Percentiles rank a stretch among this genome's conserved stretches.
Conservation (phyloP, 1,140 invertebrate genomes). For the Papilio machaon region DNA sequence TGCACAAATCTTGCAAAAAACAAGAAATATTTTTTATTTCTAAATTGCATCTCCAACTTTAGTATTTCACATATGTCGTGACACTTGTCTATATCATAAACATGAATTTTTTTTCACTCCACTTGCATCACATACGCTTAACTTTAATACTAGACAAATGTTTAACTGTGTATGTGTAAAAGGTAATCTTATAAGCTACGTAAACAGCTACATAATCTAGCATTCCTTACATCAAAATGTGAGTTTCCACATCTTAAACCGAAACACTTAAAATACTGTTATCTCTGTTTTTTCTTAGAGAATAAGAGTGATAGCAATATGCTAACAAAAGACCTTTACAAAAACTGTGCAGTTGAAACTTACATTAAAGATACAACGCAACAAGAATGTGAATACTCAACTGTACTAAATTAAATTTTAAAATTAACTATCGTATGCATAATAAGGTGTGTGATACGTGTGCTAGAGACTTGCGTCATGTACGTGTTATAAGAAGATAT, state of each 20-base stretch:
- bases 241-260: neutral
- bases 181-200: slow-evolving; percentile 1
- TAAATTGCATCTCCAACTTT: neutral
- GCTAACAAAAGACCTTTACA: too few species aligned
- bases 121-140: neutral
- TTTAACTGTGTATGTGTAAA: neutral
- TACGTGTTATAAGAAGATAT: slow-evolving; percentile 76
- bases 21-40: too few species aligned
- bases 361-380: slow-evolving; percentile 1
- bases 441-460: slow-evolving; percentile 55
- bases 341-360: too few species aligned
- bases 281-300: neutral
- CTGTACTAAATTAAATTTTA: slow-evolving; percentile 61
- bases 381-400: slow-evolving; percentile 47
- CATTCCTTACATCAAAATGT: slow-evolving; percentile 8
- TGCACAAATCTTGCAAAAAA: too few species aligned
- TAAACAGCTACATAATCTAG: neutral
- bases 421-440: slow-evolving; percentile 66
- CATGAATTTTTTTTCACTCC: neutral
- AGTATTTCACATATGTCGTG: neutral
- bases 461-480: slow-evolving; percentile 71
- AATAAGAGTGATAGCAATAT: neutral
- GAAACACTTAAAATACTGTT: neutral
- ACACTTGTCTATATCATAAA: neutral
- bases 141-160: neutral